Evolutionary conservation across 1,140 invertebrate species (phyloP).

Genomic region (Eurosta solidaginis): DNA sequence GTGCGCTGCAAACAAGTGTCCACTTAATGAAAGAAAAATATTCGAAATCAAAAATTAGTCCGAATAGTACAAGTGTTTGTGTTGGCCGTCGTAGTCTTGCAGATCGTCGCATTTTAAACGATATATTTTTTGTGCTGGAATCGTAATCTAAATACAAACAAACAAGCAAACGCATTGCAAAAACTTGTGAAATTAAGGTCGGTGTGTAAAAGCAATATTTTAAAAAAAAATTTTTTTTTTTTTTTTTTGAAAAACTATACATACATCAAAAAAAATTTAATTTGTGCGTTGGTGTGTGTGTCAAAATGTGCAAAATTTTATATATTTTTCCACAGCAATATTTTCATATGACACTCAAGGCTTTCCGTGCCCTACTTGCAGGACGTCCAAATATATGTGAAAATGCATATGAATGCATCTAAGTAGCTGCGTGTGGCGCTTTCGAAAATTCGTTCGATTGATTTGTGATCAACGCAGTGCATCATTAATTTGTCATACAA

Average conservation of each 20-base stretch:
- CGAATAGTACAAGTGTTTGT: background rate
- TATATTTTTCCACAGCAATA: background rate
- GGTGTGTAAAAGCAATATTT: background rate
- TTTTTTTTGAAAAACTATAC: background rate
- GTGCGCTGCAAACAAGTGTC: slow-evolving; percentile 18
- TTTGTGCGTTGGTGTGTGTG: background rate
- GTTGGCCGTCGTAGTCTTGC: background rate
- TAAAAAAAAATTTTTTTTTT: background rate
- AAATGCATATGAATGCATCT: background rate
- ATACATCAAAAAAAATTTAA: background rate
- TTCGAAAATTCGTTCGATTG: background rate
- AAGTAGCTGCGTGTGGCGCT: background rate
- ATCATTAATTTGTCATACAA: background rate
- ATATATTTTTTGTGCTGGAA: background rate
- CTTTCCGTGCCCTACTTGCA: background rate
- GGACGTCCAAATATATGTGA: background rate
- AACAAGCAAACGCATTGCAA: background rate
- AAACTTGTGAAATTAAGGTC: slow-evolving; percentile 4
- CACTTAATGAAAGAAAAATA: background rate
- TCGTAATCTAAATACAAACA: background rate
- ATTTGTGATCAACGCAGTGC: background rate
- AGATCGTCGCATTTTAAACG: background rate
- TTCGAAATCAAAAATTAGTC: background rate
- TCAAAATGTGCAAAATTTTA: background rate
- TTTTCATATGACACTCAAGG: background rate